A percentile compares a stretch with the other conserved stretches of the same genome.
Conservation (phyloP, 64 coral and sea anemone genomes). For the Montipora foliosa region DNA sequence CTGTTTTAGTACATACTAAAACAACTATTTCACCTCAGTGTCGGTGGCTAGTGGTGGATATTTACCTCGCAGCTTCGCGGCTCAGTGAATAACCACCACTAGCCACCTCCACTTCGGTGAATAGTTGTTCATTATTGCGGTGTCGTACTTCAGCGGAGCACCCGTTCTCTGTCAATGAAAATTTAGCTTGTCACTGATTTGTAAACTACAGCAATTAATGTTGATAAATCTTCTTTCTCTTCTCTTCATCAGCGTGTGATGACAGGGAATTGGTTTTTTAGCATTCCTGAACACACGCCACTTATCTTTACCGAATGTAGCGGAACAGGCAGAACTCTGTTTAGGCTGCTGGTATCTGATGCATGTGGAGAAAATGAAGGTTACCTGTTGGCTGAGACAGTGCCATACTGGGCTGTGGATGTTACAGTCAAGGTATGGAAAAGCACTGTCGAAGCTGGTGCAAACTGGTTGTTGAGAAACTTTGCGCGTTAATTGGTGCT, state of each 20-base stretch:
- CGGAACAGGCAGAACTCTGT: conserved; percentile 89
- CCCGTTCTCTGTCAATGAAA: too few relatives aligned
- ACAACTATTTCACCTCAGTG: too few relatives aligned
- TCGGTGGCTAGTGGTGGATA: too few relatives aligned
- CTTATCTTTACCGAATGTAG: conserved; percentile 91
- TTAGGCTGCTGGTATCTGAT: conserved; percentile 90
- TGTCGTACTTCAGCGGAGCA: too few relatives aligned
- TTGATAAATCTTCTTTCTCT: neutral
- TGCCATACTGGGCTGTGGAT: conserved; percentile 92
- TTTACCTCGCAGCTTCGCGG: too few relatives aligned
- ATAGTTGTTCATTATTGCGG: too few relatives aligned
- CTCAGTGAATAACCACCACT: too few relatives aligned
- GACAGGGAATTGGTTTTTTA: conserved; percentile 92
- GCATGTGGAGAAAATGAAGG: conserved; percentile 95
- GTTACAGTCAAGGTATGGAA: conserved; percentile 90
- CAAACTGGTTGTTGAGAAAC: too few relatives aligned
- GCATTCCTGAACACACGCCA: conserved; percentile 92
- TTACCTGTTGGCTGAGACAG: conserved; percentile 91
- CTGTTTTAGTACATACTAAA: too few relatives aligned
- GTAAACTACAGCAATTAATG: neutral
- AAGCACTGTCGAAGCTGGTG: neutral
- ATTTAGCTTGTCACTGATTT: too few relatives aligned
- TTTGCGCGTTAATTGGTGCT: too few relatives aligned
- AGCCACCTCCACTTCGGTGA: too few relatives aligned
- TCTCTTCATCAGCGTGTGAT: conserved; percentile 48